Percentiles rank a stretch among this genome's conserved stretches.
These are phyloP conservation scores for Crossaster papposus DNA, from an alignment of 53 echinoderm and acorn worm genomes.

Conservation along the genomic window DNA sequence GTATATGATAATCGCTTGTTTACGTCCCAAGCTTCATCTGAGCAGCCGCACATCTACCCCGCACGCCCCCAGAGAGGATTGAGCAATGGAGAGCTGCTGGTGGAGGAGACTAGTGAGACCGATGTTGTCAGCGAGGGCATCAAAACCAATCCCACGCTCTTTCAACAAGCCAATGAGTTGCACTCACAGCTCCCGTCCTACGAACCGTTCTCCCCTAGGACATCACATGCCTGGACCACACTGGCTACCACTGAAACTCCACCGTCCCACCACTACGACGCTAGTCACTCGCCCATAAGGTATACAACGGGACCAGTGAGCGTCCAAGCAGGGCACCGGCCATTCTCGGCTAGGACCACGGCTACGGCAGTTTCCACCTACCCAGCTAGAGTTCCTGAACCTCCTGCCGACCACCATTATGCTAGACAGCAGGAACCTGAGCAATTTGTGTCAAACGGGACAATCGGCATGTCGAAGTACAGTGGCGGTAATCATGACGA, in stretches of 20 bases:
- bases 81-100: slow-evolving; percentile 51
- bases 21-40: neutral
- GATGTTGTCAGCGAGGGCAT: slow-evolving; percentile 65
- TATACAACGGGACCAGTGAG: slow-evolving; percentile 17
- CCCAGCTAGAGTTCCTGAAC: slow-evolving; percentile 40
- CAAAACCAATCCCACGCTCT: slow-evolving; percentile 40
- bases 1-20: slow-evolving; percentile 29
- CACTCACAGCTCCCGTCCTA: slow-evolving; percentile 13
- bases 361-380: slow-evolving; percentile 73
- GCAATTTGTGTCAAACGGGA: neutral
- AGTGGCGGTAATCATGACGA: neutral
- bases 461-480: neutral
- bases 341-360: slow-evolving; percentile 76
- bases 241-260: slow-evolving; percentile 6
- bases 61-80: slow-evolving; percentile 5
- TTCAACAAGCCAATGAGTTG: slow-evolving; percentile 35
- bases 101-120: slow-evolving; percentile 73
- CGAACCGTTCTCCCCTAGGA: slow-evolving; percentile 10
- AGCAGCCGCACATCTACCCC: neutral
- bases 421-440: neutral
- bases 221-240: slow-evolving; percentile 59
- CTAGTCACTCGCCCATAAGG: slow-evolving; percentile 10
- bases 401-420: slow-evolving; percentile 7
- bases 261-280: slow-evolving; percentile 14
- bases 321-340: slow-evolving; percentile 23